Percentiles rank a stretch among this genome's conserved stretches.
These are phyloP conservation scores for Felis chaus DNA, from an alignment of 2,113 vertebrate genomes.

Conservation along the genomic window DNA sequence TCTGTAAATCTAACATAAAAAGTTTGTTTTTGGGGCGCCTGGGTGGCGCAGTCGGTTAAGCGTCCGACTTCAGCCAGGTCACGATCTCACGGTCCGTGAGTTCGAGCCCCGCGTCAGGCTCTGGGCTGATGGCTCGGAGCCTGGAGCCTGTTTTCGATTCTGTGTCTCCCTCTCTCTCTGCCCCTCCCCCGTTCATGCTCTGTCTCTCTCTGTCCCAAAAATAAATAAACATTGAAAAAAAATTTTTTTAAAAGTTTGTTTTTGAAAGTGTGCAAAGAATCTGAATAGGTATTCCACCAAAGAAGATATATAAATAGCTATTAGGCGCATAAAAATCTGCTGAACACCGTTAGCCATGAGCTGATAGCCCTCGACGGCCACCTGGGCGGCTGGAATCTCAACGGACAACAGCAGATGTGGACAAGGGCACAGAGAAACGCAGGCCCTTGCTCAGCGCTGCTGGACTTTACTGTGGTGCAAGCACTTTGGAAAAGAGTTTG, in stretches of 20 bases:
- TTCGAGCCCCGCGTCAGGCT: too few relatives aligned
- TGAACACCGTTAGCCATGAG: background rate
- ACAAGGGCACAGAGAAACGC: background rate
- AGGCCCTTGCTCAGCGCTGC: fast-evolving
- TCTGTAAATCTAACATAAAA: background rate
- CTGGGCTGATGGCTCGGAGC: too few relatives aligned
- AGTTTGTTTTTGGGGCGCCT: background rate
- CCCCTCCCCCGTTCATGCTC: too few relatives aligned
- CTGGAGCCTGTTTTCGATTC: too few relatives aligned
- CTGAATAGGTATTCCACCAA: background rate
- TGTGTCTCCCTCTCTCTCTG: too few relatives aligned
- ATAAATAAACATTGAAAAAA: too few relatives aligned
- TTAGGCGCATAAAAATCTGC: background rate
- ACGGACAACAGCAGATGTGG: fast-evolving
- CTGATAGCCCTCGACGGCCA: fast-evolving
- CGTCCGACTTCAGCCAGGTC: too few relatives aligned
- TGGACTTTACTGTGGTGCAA: fast-evolving
- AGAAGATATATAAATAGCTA: background rate
- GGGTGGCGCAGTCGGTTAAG: too few relatives aligned
- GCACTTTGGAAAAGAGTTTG: too few relatives aligned
- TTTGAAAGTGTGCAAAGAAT: background rate
- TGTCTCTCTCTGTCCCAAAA: too few relatives aligned
- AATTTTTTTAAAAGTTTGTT: background rate
- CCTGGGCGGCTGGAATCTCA: fast-evolving
- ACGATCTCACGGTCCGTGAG: too few relatives aligned